A percentile compares a stretch with the other conserved stretches of the same genome.
Evolutionary conservation across 1,140 invertebrate species (phyloP).

Genomic region (Drosophila ananassae): DNA sequence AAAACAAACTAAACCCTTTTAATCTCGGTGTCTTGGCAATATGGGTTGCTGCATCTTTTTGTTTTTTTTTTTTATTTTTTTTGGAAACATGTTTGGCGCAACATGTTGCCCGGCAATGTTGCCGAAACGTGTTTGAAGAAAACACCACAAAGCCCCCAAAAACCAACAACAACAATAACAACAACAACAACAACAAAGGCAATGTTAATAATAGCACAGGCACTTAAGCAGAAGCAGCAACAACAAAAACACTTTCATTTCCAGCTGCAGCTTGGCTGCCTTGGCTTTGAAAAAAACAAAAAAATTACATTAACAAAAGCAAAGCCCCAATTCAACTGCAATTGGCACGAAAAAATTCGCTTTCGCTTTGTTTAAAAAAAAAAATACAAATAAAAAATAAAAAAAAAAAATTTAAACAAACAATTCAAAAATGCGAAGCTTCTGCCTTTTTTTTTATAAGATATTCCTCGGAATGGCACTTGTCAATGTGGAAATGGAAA

Average conservation of each 20-base stretch:
- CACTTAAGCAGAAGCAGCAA: slow-evolving; percentile 33
- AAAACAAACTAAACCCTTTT: not conserved
- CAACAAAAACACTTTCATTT: slow-evolving; percentile 75
- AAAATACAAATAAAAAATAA: slow-evolving; percentile 13
- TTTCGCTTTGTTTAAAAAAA: slow-evolving; percentile 56
- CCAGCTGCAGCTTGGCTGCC: slow-evolving; percentile 44
- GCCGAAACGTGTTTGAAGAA: slow-evolving; percentile 54
- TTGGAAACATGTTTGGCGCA: slow-evolving; percentile 65
- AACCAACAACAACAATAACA: not conserved
- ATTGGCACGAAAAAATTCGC: slow-evolving; percentile 74
- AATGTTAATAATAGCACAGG: slow-evolving; percentile 6
- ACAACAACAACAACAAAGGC: slow-evolving; percentile 5
- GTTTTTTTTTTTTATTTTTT: not conserved
- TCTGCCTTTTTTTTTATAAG: slow-evolving; percentile 37
- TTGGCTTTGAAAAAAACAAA: slow-evolving; percentile 53
- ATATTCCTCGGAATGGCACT: slow-evolving; percentile 55
- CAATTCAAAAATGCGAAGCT: slow-evolving; percentile 47
- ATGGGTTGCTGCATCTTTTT: slow-evolving; percentile 5
- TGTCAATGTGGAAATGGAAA: slow-evolving; percentile 47
- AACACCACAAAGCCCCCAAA: not conserved
- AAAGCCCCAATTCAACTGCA: slow-evolving; percentile 52
- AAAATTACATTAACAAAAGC: no score
- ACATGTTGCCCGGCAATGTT: slow-evolving; percentile 32
- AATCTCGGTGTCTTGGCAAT: not conserved
- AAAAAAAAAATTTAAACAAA: slow-evolving; percentile 16